Evolutionary conservation across 2,888 invertebrate genomes (phyloP), one percentile per base, ranked within the genome.

Genomic region (Pristionchus fissidentatus): DNA sequence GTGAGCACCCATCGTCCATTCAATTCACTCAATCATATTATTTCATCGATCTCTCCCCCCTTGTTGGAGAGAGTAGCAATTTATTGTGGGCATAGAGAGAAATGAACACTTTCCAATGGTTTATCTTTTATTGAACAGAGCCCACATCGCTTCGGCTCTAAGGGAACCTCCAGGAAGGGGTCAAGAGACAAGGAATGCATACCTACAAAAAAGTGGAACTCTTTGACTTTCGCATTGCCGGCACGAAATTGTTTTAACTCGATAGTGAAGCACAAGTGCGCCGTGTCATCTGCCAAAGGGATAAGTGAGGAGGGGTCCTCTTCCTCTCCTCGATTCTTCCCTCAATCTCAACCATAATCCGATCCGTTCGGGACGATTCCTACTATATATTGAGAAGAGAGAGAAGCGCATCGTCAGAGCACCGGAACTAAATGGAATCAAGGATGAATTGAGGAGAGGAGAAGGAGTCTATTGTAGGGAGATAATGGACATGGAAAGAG

Each of bases 381-480:
- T 35, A 26, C 62, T 35, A 32, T 32, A 19, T 3, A 35, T 62
- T 62, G 8, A n/a, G n/a, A n/a, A 55, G 22, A 19, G 55, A n/a
- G 62, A 8, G 10, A 62, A 19, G 15, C 35, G 13, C 3, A 32
- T 8, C 4, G 22, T 22, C 41, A 66, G 5, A 41, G 22, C 38
- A 41, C 38, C 66, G 66, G 66, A 66, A 41, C 66, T 41, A 66
- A 66, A 66, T 66, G 66, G 66, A 66, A 66, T 66, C 66, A 41
- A 41, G 66, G 19, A 66, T 26, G 66, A 41, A 66, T 22, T 22
- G 55, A n/a, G n/a, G 55, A 22, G 22, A 55, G 55, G 22, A n/a
- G 22, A 7, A 22, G n/a, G n/a, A n/a, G n/a, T n/a, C n/a, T n/a
- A n/a, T n/a, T n/a, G n/a, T n/a, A n/a, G n/a, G n/a, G n/a, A n/a